A percentile compares a stretch with the other conserved stretches of the same genome.
phyloP scores from a whole-genome alignment of 2,888 invertebrate genomes.

The Dromius quadrimaculatus region DNA sequence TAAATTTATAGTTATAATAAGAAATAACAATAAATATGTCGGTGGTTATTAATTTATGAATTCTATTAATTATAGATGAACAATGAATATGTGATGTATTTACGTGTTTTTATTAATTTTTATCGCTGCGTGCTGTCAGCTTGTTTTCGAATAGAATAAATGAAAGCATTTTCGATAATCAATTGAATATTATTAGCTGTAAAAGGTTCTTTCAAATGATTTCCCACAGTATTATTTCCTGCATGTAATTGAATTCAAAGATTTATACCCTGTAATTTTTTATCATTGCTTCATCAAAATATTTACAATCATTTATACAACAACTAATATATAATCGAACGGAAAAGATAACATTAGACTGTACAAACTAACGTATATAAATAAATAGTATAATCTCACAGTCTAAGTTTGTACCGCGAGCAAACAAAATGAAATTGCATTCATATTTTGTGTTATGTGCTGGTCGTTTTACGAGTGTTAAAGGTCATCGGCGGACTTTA shows the following conservation, averaged over 20 bases:
- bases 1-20: constrained; percentile 2
- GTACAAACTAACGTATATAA: background rate
- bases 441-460: constrained; percentile 51
- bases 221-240: constrained; percentile 7
- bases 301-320: constrained; percentile 15
- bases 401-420: constrained; percentile 51
- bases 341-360: constrained; percentile 7
- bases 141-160: constrained; percentile 42
- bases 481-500: constrained; percentile 56
- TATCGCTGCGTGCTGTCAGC: constrained; percentile 44
- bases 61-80: constrained; percentile 48
- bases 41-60: constrained; percentile 45
- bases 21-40: constrained; percentile 25
- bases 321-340: constrained; percentile 26
- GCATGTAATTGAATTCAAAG: constrained; percentile 2
- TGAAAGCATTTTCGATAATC: background rate
- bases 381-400: constrained; percentile 50
- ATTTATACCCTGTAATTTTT: constrained; percentile 21
- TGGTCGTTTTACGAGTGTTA: constrained; percentile 59
- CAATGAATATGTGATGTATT: constrained; percentile 45
- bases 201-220: background rate
- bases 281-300: constrained; percentile 24
- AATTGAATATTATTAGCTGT: background rate
- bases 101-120: constrained; percentile 51
- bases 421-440: constrained; percentile 56